Evolutionary conservation across 2,797 vertebrate species (phyloP).

Genomic region (Sebastes vulpes): DNA sequence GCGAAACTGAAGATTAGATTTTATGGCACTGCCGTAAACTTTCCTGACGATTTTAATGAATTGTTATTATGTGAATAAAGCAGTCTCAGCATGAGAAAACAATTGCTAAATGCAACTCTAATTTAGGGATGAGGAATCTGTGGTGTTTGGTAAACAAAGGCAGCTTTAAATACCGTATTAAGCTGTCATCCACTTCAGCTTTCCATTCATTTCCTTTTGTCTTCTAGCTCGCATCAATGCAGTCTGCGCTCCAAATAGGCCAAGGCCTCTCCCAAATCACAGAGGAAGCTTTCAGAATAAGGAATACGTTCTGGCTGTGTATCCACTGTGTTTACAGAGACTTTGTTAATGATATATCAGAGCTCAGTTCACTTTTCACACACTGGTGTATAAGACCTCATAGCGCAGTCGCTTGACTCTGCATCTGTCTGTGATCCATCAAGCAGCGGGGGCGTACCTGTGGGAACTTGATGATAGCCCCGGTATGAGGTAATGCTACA

Average conservation of each 20-base stretch:
- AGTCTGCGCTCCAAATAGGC: constrained; percentile 50
- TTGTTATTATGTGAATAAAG: constrained; percentile 49
- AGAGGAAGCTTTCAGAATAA: constrained; percentile 36
- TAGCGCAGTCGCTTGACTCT: constrained; percentile 30
- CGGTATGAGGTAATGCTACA: constrained; percentile 79
- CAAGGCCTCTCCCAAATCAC: constrained; percentile 48
- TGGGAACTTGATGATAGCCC: constrained; percentile 63
- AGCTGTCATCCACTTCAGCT: constrained; percentile 56
- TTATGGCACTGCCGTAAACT: constrained; percentile 53
- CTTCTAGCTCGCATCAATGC: constrained; percentile 29
- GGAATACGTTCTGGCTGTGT: constrained; percentile 14
- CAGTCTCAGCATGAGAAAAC: constrained; percentile 26
- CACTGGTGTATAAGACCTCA: constrained; percentile 26
- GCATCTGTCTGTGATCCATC: constrained; percentile 84
- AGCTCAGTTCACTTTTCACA: constrained; percentile 43
- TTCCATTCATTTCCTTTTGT: constrained; percentile 60
- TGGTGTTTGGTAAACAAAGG: constrained; percentile 48
- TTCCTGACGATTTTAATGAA: constrained; percentile 47
- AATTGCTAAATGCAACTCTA: constrained; percentile 46
- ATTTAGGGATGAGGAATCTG: constrained; percentile 53
- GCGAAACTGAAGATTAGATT: constrained; percentile 44
- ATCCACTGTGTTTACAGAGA: constrained; percentile 3
- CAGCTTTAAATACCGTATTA: constrained; percentile 54
- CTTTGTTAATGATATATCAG: constrained; percentile 47
- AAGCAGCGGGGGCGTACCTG: constrained; percentile 63